phyloP scores from a whole-genome alignment of 2,888 invertebrate species.

The Caenorhabditis sp. region DNA sequence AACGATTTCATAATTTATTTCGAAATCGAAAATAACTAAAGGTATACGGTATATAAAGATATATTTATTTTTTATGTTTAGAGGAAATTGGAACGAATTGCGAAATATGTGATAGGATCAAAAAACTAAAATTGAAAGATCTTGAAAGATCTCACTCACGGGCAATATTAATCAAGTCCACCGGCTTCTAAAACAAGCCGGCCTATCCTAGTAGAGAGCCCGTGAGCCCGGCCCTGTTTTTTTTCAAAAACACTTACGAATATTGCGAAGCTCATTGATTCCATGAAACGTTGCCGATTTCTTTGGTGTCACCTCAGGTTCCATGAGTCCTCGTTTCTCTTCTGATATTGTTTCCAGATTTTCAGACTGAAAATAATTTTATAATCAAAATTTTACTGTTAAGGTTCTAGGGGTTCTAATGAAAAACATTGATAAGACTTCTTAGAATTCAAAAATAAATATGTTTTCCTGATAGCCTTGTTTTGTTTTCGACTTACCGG shows the following conservation, averaged over 20 bases:
- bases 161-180: too few species aligned
- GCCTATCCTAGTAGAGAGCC: too few species aligned
- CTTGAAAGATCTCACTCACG: too few species aligned
- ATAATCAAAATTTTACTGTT: background rate
- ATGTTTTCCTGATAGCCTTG: background rate
- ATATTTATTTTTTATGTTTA: background rate
- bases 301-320: slow-evolving; percentile 19
- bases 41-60: background rate
- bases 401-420: too few species aligned
- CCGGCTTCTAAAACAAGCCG: too few species aligned
- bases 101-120: background rate
- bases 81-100: too few species aligned
- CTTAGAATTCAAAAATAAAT: slow-evolving; percentile 10
- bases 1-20: slow-evolving; percentile 1
- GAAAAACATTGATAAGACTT: too few species aligned
- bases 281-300: slow-evolving; percentile 49
- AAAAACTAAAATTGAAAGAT: background rate
- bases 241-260: slow-evolving; percentile 21
- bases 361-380: slow-evolving; percentile 12
- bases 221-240: too few species aligned
- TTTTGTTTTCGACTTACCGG: background rate
- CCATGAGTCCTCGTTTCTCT: slow-evolving; percentile 19
- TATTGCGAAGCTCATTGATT: slow-evolving; percentile 29
- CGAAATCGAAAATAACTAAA: background rate
- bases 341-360: slow-evolving; percentile 27